phyloP scores from a whole-genome alignment of 2,888 invertebrate species.

The Ectemnius continuus region DNA sequence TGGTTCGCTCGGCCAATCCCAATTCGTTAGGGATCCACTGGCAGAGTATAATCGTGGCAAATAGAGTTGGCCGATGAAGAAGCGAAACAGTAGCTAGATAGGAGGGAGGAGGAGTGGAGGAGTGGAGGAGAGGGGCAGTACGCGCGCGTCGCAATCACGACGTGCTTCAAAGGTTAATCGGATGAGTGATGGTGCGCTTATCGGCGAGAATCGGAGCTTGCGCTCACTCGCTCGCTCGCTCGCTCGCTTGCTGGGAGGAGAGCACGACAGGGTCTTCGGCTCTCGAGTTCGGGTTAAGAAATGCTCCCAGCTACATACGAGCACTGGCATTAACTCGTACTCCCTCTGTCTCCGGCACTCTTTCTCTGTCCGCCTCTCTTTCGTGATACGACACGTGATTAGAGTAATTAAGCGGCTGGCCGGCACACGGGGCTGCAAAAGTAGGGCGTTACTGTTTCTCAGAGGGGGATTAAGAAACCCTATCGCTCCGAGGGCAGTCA shows the following conservation, averaged over 20 bases:
- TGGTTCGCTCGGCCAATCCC: not conserved
- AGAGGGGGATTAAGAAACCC: conserved; percentile 74
- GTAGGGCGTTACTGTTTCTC: conserved; percentile 73
- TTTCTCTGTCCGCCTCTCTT: conserved; percentile 47
- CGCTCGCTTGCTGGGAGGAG: too few relatives aligned
- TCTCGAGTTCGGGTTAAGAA: conserved; percentile 32
- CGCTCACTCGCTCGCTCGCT: not conserved
- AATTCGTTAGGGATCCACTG: not conserved
- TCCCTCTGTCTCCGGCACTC: not conserved
- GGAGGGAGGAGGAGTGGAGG: not conserved
- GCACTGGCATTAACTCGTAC: conserved; percentile 18
- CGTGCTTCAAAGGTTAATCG: conserved; percentile 46
- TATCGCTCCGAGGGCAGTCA: conserved; percentile 59
- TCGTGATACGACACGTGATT: conserved; percentile 62
- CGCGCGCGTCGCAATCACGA: conserved; percentile 27
- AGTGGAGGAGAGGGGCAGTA: too few relatives aligned
- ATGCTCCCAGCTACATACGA: conserved; percentile 21
- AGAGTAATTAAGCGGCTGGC: conserved; percentile 69
- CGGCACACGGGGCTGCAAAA: conserved; percentile 59
- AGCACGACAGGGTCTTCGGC: conserved; percentile 47
- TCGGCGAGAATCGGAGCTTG: conserved; percentile 40
- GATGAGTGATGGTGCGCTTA: conserved; percentile 42
- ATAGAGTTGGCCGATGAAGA: conserved; percentile 24
- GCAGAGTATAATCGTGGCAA: not conserved
- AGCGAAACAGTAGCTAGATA: conserved; percentile 19